Conservation (phyloP, 2,888 invertebrate species). For the Chrysomela aeneicollis region DNA sequence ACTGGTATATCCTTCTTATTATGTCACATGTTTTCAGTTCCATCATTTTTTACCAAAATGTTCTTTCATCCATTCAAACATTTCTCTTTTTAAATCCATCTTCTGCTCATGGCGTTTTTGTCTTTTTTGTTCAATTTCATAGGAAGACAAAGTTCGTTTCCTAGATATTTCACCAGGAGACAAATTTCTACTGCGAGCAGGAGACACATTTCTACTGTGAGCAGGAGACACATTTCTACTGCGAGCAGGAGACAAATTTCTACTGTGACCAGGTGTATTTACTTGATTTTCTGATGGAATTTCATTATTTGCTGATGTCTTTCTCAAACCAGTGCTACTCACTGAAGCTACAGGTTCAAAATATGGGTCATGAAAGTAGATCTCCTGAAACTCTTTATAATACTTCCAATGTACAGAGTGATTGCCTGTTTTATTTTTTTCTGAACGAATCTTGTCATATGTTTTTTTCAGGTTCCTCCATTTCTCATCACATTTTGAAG, state of each 20-base stretch:
- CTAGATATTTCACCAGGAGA: conserved; percentile 6
- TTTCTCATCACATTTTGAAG: neutral
- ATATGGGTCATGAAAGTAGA: neutral
- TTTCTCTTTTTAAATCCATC: conserved; percentile 8
- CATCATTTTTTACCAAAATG: conserved; percentile 12
- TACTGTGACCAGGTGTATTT: conserved; percentile 8
- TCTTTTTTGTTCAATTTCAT: conserved; percentile 9
- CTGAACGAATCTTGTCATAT: neutral
- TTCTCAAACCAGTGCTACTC: conserved; percentile 3
- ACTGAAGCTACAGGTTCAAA: neutral
- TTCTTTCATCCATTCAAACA: conserved; percentile 8
- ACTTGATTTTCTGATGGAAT: neutral
- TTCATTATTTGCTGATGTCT: neutral
- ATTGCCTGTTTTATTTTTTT: neutral
- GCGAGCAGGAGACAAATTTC: neutral
- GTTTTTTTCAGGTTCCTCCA: neutral
- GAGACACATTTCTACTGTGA: conserved; percentile 3
- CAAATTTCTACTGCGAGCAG: conserved; percentile 2
- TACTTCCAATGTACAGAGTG: neutral
- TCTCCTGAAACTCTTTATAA: neutral
- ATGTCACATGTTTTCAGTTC: neutral
- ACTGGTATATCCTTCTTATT: neutral
- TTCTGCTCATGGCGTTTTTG: conserved; percentile 10
- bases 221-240: conserved; percentile 2
- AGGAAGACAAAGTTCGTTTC: conserved; percentile 4